These are phyloP conservation scores for Blastomussa wellsi DNA, from an alignment of 92 coral and sea anemone genomes.

Conservation along the genomic window DNA sequence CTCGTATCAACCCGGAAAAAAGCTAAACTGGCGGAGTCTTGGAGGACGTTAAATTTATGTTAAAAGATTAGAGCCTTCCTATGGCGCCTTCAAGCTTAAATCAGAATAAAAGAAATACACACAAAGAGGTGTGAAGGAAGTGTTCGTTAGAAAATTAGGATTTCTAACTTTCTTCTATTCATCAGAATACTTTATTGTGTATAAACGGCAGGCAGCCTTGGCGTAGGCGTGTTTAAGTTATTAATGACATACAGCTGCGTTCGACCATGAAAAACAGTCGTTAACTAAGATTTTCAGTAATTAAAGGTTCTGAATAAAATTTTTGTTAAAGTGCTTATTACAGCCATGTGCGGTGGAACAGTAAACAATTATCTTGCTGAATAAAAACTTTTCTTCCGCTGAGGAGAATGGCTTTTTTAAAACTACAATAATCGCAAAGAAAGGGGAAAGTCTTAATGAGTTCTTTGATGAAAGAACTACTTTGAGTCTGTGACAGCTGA, in stretches of 20 bases:
- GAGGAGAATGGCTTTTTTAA: not conserved
- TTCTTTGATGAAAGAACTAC: slow-evolving; percentile 2
- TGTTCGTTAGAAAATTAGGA: slow-evolving; percentile 33
- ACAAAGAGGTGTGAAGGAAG: slow-evolving; percentile 51
- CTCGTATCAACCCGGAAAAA: slow-evolving; percentile 9
- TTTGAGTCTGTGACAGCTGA: slow-evolving; percentile 29
- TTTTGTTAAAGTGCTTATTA: slow-evolving; percentile 29
- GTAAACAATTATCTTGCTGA: slow-evolving; percentile 21
- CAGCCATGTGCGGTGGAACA: slow-evolving; percentile 35
- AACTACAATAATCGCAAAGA: slow-evolving; percentile 10
- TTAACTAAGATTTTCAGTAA: slow-evolving; percentile 35
- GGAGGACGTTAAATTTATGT: not conserved
- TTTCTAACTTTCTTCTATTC: slow-evolving; percentile 37
- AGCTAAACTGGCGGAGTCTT: not conserved
- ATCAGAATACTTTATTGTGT: slow-evolving; percentile 26
- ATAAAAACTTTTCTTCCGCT: slow-evolving; percentile 10
- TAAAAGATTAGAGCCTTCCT: not conserved
- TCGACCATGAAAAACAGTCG: slow-evolving; percentile 9
- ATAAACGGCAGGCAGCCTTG: slow-evolving; percentile 26
- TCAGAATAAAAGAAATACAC: slow-evolving; percentile 24
- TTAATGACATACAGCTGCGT: slow-evolving; percentile 34
- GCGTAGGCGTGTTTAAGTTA: slow-evolving; percentile 48
- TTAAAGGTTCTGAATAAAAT: slow-evolving; percentile 26
- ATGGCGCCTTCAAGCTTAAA: slow-evolving; percentile 14
- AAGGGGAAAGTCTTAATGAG: slow-evolving; percentile 20